Evolutionary conservation across 2,888 invertebrate genomes (phyloP).

Genomic region (Argyra leucocephala): DNA sequence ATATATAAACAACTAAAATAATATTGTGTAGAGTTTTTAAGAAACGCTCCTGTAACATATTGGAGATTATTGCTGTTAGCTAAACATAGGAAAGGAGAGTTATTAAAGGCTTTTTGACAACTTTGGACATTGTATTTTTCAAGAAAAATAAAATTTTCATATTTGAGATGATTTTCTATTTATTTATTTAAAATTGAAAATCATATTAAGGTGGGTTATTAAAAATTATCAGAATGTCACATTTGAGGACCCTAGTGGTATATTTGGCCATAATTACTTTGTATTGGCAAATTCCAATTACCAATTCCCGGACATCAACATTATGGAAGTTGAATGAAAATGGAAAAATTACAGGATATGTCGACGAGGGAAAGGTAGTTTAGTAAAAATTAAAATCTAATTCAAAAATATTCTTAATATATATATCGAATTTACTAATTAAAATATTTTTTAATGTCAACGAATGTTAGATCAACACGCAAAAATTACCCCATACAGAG

Average conservation of each 20-base stretch:
- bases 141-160: neutral
- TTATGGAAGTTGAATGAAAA: slow-evolving; percentile 76
- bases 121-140: neutral
- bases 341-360: slow-evolving; percentile 54
- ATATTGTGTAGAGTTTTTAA: no score
- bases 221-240: neutral
- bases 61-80: no score
- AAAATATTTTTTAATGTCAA: neutral
- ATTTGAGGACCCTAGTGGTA: slow-evolving; percentile 14
- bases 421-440: neutral
- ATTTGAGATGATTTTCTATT: neutral
- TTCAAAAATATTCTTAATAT: neutral
- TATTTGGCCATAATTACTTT: slow-evolving; percentile 29
- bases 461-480: no score
- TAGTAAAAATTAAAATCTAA: no score
- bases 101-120: neutral
- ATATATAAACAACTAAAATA: no score
- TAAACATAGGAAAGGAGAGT: no score
- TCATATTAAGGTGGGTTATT: neutral
- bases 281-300: slow-evolving; percentile 41
- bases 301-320: slow-evolving; percentile 72
- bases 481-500: neutral
- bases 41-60: no score
- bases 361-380: slow-evolving; percentile 24
- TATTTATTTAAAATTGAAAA: neutral